Evolutionary conservation across 2,113 vertebrate species (phyloP).

Genomic region (Triplophysa siluroides): DNA sequence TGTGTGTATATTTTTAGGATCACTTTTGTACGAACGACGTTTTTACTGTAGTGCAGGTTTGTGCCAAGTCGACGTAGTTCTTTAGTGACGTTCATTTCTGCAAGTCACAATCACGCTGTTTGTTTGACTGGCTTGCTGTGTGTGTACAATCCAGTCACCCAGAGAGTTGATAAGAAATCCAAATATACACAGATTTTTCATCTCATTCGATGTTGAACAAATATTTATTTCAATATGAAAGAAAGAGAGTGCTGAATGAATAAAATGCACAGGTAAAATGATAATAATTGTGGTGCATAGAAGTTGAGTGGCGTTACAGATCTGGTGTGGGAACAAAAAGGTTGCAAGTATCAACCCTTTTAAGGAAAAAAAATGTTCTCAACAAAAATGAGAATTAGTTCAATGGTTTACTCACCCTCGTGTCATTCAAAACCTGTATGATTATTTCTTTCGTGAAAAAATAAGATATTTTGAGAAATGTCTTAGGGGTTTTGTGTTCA

Average conservation of each 20-base stretch:
- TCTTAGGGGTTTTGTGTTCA: too few relatives aligned
- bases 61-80: constrained; percentile 30
- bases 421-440: too few relatives aligned
- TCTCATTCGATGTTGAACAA: constrained; percentile 9
- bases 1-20: constrained; percentile 46
- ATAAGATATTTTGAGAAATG: too few relatives aligned
- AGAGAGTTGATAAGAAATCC: constrained; percentile 4
- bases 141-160: constrained; percentile 21
- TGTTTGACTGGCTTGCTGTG: constrained; percentile 19
- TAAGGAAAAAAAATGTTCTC: too few relatives aligned
- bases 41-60: constrained; percentile 36
- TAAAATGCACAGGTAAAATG: neutral
- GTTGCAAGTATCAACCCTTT: too few relatives aligned
- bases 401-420: too few relatives aligned
- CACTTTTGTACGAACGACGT: constrained; percentile 29
- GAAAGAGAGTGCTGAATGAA: neutral
- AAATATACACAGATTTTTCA: constrained; percentile 22
- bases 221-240: constrained; percentile 23
- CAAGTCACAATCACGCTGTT: constrained; percentile 24
- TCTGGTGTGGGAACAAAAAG: neutral
- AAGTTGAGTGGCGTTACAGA: neutral
- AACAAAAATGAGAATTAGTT: too few relatives aligned
- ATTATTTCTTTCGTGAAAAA: too few relatives aligned
- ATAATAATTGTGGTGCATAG: neutral
- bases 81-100: constrained; percentile 26